These are phyloP conservation scores for Lasiurus borealis DNA, from an alignment of 2,113 vertebrate species.

Conservation along the genomic window DNA sequence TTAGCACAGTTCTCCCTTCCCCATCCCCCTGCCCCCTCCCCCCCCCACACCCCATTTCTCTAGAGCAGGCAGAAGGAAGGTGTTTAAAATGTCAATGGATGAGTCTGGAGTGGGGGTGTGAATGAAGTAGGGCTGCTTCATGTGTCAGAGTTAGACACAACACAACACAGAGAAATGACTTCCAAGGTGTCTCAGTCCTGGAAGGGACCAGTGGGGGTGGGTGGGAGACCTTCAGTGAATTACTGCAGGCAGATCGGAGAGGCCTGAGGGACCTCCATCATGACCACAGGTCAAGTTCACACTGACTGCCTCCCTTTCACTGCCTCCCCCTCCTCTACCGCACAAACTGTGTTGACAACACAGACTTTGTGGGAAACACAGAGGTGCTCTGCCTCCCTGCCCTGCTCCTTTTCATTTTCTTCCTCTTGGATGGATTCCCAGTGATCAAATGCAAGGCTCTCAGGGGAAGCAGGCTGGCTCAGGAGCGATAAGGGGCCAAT, in stretches of 20 bases:
- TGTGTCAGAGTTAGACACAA: background rate
- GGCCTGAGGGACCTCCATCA: background rate
- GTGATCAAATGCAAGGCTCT: slow-evolving; percentile 41
- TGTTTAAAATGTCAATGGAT: background rate
- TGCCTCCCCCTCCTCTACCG: background rate
- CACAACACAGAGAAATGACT: background rate
- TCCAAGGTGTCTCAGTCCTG: background rate
- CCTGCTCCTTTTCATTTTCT: slow-evolving; percentile 46
- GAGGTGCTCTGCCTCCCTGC: background rate
- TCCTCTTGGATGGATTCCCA: slow-evolving; percentile 71
- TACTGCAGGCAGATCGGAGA: background rate
- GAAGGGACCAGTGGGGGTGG: background rate
- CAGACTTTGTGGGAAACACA: slow-evolving; percentile 6
- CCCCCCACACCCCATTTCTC: too few relatives aligned
- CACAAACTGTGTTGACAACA: slow-evolving; percentile 36
- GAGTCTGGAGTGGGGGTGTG: accelerated
- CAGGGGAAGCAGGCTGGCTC: slow-evolving; percentile 21
- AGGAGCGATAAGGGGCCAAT: slow-evolving; percentile 59
- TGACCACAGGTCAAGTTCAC: background rate
- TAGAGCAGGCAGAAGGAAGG: background rate
- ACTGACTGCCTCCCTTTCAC: background rate
- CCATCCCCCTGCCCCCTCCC: background rate
- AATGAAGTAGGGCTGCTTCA: background rate
- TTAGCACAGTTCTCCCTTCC: accelerated
- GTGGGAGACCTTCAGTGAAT: background rate